phyloP scores from a whole-genome alignment of 2,888 invertebrate genomes.

The Euplagia quadripunctaria region DNA sequence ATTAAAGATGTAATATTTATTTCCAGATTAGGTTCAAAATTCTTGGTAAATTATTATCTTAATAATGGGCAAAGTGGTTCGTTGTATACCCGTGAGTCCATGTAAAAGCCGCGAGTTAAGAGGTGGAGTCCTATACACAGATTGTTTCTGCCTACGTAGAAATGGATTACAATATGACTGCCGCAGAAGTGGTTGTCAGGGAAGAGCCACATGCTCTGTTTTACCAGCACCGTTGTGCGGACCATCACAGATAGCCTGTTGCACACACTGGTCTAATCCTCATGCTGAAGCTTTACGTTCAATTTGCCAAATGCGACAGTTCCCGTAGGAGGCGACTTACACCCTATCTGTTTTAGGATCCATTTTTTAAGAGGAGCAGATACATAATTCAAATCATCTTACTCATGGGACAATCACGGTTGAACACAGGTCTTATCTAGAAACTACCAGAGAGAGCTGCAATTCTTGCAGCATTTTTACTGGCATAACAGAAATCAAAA shows the following conservation, averaged over 20 bases:
- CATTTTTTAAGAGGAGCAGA: neutral
- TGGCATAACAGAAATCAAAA: slow-evolving; percentile 4
- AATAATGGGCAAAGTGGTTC: slow-evolving; percentile 15
- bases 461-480: neutral
- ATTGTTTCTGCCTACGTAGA: slow-evolving; percentile 86
- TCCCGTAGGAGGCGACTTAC: neutral
- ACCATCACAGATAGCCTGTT: slow-evolving; percentile 73
- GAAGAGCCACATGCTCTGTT: slow-evolving; percentile 68
- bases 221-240: slow-evolving; percentile 73
- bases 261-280: slow-evolving; percentile 70
- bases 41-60: neutral
- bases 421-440: neutral
- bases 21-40: slow-evolving; percentile 15
- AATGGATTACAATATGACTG: slow-evolving; percentile 88
- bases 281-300: slow-evolving; percentile 71
- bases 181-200: slow-evolving; percentile 82
- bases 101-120: slow-evolving; percentile 83
- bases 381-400: neutral
- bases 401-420: neutral
- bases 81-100: slow-evolving; percentile 38
- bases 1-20: neutral
- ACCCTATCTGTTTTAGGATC: neutral
- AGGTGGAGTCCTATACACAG: slow-evolving; percentile 82
- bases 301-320: slow-evolving; percentile 65
- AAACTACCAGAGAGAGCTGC: neutral